Evolutionary conservation across 1,140 invertebrate genomes (phyloP).

Genomic region (Sarcophaga bullata): DNA sequence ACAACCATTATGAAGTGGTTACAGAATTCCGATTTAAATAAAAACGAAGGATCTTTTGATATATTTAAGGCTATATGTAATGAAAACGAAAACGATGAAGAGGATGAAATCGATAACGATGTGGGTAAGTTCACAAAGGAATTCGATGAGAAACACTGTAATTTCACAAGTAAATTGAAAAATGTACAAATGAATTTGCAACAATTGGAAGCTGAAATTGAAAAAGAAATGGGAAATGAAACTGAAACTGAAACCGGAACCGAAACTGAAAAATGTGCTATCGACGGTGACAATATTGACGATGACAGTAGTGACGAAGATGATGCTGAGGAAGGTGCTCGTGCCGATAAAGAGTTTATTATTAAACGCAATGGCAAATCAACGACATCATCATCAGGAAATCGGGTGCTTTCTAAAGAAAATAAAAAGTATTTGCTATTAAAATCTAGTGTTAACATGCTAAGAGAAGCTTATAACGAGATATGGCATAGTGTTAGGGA

Average conservation of each 20-base stretch:
- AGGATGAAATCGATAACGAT: slow-evolving; percentile 35
- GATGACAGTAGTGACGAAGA: slow-evolving; percentile 33
- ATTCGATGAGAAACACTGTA: slow-evolving; percentile 32
- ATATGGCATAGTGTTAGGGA: slow-evolving; percentile 34
- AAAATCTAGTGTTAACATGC: slow-evolving; percentile 50
- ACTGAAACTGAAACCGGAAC: background rate
- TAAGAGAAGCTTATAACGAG: slow-evolving; percentile 50
- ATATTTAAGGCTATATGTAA: slow-evolving; percentile 61
- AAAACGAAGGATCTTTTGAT: slow-evolving; percentile 55
- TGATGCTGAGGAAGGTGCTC: slow-evolving; percentile 32
- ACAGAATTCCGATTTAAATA: slow-evolving; percentile 62
- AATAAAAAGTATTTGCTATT: slow-evolving; percentile 43
- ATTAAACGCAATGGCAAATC: slow-evolving; percentile 31
- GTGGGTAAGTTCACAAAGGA: slow-evolving; percentile 43
- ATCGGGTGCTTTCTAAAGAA: slow-evolving; percentile 34
- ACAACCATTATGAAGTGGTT: slow-evolving; percentile 59
- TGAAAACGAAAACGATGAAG: slow-evolving; percentile 39
- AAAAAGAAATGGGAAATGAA: slow-evolving; percentile 23
- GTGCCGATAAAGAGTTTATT: slow-evolving; percentile 14
- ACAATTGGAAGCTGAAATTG: slow-evolving; percentile 45
- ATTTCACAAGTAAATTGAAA: slow-evolving; percentile 44
- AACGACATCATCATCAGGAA: background rate
- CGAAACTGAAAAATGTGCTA: slow-evolving; percentile 6
- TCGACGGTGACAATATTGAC: slow-evolving; percentile 25
- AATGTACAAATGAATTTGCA: slow-evolving; percentile 42